These are phyloP conservation scores for Cylloceria caligata DNA, from an alignment of 2,888 invertebrate genomes.

Conservation along the genomic window DNA sequence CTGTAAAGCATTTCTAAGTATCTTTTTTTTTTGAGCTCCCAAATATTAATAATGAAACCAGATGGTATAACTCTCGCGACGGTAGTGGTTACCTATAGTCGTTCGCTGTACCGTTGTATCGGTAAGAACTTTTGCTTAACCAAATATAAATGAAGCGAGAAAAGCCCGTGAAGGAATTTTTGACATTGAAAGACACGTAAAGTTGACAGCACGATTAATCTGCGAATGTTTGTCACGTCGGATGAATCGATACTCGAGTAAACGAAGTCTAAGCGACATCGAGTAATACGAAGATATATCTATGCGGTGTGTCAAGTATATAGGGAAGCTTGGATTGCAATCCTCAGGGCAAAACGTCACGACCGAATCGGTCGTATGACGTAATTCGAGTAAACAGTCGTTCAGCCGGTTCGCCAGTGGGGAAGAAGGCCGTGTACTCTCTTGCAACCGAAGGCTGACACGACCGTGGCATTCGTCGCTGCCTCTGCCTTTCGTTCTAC, in stretches of 20 bases:
- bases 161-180: constrained; percentile 10
- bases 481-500: constrained; percentile 35
- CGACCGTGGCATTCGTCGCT: constrained; percentile 68
- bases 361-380: constrained; percentile 79
- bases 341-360: constrained; percentile 73
- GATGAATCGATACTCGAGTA: constrained; percentile 1
- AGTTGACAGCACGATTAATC: constrained; percentile 39
- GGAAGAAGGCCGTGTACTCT: constrained; percentile 55
- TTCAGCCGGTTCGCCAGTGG: constrained; percentile 49
- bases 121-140: constrained; percentile 5
- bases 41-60: too few relatives aligned
- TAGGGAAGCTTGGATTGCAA: constrained; percentile 39
- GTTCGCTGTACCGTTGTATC: background rate
- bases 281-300: constrained; percentile 6
- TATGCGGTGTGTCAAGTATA: background rate
- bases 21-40: background rate
- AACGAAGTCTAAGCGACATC: constrained; percentile 36
- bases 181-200: constrained; percentile 12
- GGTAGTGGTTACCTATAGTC: constrained; percentile 40
- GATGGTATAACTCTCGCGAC: too few relatives aligned
- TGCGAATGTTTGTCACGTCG: constrained; percentile 54
- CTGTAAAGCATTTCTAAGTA: background rate
- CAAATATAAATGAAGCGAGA: constrained; percentile 29
- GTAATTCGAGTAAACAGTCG: constrained; percentile 74
- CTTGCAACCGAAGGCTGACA: constrained; percentile 62